Evolutionary conservation across 37 sponge, comb jelly and placozoan species (phyloP), one percentile per base, ranked within the genome.

Genomic region (Beroe forskalii): DNA sequence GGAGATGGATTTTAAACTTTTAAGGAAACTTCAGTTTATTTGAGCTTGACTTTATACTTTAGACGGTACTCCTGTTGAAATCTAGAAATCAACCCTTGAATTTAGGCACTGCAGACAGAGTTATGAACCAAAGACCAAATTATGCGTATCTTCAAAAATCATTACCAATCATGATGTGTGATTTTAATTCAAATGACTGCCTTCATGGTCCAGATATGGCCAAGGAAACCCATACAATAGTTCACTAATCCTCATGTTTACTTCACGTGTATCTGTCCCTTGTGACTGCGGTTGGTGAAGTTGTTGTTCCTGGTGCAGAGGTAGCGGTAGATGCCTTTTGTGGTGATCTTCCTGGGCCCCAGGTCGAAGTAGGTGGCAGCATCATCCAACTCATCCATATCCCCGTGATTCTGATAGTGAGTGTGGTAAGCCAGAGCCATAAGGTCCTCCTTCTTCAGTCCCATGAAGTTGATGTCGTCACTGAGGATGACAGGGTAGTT

Each of bases 231-330:
- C n/a, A n/a, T n/a, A n/a, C n/a, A n/a, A n/a, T n/a, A n/a, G n/a
- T n/a, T n/a, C n/a, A n/a, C n/a, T n/a, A n/a, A n/a, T n/a, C n/a
- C 55, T 48, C 55, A 48, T 17, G 12, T 48, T 12, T 48, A 48
- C 55, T 17, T 48, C 12, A 48, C 55, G 12, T 48, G 55, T 48
- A 48, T 48, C 55, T 48, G 55, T 48, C 99, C 97, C 92, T 98
- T 98, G 93, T 98, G 99, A 67, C 95, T 93, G 6, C 99, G 69
- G 94, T 98, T 98, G 92, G 94, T 92, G 93, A 98, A 98, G 94
- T 98, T 98, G 94, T 98, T 98, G 95, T 98, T 98, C 61, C 99
- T 90, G 0, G 97, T 92, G 90, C 95, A 98, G 92, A 98, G 62
- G 93, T 94, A 98, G 94, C 96, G 76, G 67, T 95, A 98, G 25